A percentile compares a stretch with the other conserved stretches of the same genome.
Evolutionary conservation across 2,797 vertebrate genomes (phyloP).

Genomic region (Steatocranus sp.): DNA sequence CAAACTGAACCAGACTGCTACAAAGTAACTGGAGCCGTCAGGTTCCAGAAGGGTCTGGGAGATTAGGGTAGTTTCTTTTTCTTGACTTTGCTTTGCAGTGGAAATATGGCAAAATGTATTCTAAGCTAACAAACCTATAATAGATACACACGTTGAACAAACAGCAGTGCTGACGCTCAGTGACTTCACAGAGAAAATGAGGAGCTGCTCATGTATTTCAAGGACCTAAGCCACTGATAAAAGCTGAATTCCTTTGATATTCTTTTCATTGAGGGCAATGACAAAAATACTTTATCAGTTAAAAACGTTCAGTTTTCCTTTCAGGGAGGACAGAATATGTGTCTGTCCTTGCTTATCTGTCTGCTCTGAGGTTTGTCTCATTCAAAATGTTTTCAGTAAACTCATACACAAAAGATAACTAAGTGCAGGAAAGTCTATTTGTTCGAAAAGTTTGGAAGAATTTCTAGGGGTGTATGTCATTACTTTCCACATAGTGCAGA

Average conservation of each 20-base stretch:
- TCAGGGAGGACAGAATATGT: not conserved
- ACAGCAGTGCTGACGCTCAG: not conserved
- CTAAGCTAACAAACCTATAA: not conserved
- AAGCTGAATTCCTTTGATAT: not conserved
- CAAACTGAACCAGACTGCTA: not conserved
- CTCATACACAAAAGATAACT: not conserved
- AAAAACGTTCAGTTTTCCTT: fast-evolving
- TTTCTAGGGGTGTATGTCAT: fast-evolving
- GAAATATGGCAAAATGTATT: fast-evolving
- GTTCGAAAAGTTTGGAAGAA: not conserved
- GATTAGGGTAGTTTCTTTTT: fast-evolving
- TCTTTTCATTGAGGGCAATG: not conserved
- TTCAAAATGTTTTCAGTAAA: not conserved
- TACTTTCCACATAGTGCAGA: not conserved
- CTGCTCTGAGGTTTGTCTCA: not conserved
- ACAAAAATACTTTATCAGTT: not conserved
- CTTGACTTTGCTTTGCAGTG: not conserved
- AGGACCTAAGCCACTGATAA: not conserved
- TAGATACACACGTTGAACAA: not conserved
- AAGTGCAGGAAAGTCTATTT: not conserved
- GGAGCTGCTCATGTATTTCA: not conserved
- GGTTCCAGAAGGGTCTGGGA: not conserved
- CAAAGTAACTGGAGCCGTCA: fast-evolving
- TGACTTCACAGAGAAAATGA: not conserved
- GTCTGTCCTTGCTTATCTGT: not conserved